Evolutionary conservation across 2,797 vertebrate genomes (phyloP).

Genomic region (Selene dorsalis): DNA sequence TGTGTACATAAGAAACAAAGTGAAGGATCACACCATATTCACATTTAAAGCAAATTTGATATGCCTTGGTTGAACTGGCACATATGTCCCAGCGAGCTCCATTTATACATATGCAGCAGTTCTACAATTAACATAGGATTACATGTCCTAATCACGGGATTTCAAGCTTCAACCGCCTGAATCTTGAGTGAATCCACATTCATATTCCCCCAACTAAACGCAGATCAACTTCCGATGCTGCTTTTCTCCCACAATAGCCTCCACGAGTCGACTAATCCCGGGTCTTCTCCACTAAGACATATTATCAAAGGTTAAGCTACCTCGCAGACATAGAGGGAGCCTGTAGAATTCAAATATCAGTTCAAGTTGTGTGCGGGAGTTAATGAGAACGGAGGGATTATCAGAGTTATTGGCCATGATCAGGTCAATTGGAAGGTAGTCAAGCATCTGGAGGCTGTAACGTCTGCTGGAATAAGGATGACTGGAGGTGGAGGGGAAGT

Average conservation of each 20-base stretch:
- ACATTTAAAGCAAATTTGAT: conserved; percentile 43
- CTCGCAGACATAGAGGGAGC: conserved; percentile 39
- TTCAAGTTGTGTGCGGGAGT: conserved; percentile 39
- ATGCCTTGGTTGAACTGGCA: conserved; percentile 43
- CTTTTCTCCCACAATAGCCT: conserved; percentile 68
- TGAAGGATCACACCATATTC: background rate
- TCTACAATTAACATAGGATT: conserved; percentile 72
- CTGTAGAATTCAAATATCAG: conserved; percentile 59
- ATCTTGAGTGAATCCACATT: conserved; percentile 54
- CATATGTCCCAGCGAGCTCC: conserved; percentile 30
- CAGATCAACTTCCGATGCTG: conserved; percentile 63
- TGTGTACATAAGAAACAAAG: conserved; percentile 24
- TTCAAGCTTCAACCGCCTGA: conserved; percentile 56
- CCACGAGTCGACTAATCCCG: conserved; percentile 64
- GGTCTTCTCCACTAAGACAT: conserved; percentile 60
- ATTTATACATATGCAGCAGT: conserved; percentile 36
- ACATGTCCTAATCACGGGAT: conserved; percentile 66
- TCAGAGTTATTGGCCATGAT: conserved; percentile 51
- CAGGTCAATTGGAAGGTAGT: conserved; percentile 47
- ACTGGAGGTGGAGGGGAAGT: conserved; percentile 11
- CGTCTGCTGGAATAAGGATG: conserved; percentile 16
- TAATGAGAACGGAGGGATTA: conserved; percentile 66
- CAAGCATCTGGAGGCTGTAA: conserved; percentile 25
- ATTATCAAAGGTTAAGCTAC: conserved; percentile 74
- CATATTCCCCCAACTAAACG: conserved; percentile 49